Percentiles rank a stretch among this genome's conserved stretches.
Evolutionary conservation across 2,113 vertebrate genomes (phyloP).

Genomic region (Plecotus auritus): DNA sequence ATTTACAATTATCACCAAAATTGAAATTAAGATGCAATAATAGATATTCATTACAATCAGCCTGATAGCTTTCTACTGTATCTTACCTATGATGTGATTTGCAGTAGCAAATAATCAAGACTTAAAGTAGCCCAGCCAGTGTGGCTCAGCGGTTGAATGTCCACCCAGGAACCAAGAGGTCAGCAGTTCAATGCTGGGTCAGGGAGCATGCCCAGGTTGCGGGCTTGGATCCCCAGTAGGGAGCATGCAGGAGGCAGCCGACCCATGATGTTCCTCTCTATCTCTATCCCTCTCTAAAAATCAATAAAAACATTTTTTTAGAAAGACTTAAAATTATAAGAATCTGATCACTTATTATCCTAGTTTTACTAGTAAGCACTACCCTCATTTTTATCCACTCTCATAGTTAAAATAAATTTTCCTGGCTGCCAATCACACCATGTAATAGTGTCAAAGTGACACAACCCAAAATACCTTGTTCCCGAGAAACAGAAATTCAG

Average conservation of each 20-base stretch:
- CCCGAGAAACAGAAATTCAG: slow-evolving; percentile 52
- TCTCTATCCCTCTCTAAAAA: too few relatives aligned
- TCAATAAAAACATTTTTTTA: too few relatives aligned
- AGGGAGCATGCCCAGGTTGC: too few relatives aligned
- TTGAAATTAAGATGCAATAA: slow-evolving; percentile 34
- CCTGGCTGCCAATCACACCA: slow-evolving; percentile 28
- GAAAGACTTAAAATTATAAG: neutral
- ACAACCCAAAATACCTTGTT: slow-evolving; percentile 58
- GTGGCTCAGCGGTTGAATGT: too few relatives aligned
- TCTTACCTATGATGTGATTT: neutral
- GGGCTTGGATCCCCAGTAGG: too few relatives aligned
- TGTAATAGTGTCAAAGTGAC: neutral
- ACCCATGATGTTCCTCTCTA: too few relatives aligned
- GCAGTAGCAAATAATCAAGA: neutral
- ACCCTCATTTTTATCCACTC: neutral
- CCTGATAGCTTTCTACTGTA: neutral
- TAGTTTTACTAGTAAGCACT: neutral
- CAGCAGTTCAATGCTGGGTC: too few relatives aligned
- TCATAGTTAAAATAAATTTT: slow-evolving; percentile 34
- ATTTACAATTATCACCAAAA: slow-evolving; percentile 12
- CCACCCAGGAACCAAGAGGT: too few relatives aligned
- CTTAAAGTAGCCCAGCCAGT: neutral
- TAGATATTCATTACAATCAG: neutral
- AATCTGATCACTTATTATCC: neutral
- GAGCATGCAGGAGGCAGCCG: too few relatives aligned